A percentile compares a stretch with the other conserved stretches of the same genome.
Conservation (phyloP, 2,113 vertebrate genomes). For the human (Homo sapiens) region DNA sequence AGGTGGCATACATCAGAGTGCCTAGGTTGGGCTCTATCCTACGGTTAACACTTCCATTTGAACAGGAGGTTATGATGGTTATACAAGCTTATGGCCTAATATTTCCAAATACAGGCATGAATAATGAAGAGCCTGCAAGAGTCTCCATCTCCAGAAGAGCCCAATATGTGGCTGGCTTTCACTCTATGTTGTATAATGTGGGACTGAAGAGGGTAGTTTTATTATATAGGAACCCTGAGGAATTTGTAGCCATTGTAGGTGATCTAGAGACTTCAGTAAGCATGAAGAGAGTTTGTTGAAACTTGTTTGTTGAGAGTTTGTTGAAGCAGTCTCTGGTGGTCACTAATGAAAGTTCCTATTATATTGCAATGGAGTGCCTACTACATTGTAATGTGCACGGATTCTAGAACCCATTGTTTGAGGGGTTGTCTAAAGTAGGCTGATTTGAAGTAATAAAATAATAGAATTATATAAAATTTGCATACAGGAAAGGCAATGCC, state of each 20-base stretch:
- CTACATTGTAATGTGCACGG: neutral
- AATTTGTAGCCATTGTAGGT: neutral
- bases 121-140: neutral
- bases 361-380: neutral
- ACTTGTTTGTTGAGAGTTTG: neutral
- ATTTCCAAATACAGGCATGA: too few species aligned
- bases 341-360: neutral
- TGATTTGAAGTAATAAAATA: neutral
- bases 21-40: neutral
- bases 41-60: neutral
- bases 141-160: neutral
- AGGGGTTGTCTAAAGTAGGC: neutral
- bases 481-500: neutral
- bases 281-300: neutral
- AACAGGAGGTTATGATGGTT: neutral
- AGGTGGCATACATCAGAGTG: neutral
- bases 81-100: neutral
- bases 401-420: neutral
- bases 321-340: neutral
- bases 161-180: neutral
- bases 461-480: neutral
- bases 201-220: neutral
- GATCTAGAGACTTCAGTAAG: neutral
- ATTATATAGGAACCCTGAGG: neutral
- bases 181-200: neutral